Base-by-base conservation (phyloP, 2,113 vertebrate species). In the Onychostoma macrolepis region DNA sequence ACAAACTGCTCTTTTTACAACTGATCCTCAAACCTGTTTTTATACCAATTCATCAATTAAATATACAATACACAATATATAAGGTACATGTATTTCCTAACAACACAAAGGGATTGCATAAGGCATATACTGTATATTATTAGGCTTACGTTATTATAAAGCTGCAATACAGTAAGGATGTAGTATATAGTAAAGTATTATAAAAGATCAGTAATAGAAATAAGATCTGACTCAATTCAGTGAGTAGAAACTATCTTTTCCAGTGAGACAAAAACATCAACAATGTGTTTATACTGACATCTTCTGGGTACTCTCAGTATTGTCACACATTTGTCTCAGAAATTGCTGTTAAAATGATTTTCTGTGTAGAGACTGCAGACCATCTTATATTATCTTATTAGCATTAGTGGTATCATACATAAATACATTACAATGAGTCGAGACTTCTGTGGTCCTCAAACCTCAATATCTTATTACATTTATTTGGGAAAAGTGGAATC, bases 241-340 rank as follows among this genome's bases (percentile, higher is more conserved):
- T 19, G 26, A 77, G 3, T 19, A 30, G 17, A 71, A 19, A 41
- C 21, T 28, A 50, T 41, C 0, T 80, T 38, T 56, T 58, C 2
- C 12, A 26, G 50, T 4, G 17, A 3, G 11, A 30, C 48, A 41
- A 15, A 53, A 50, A 24, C n/a, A 8, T 26, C 7, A 83, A 24
- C 65, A 36, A 65, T 90, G 92, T 88, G 93, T 82, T 48, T 65
- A 92, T 83, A 89, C 83, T 87, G 95, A 91, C 95, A 93, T 89
- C 95, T 95, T 89, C 91, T 95, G 95, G 94, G 67, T 4, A 12
- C 4, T 41, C 30, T 41, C 33, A 61, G 43, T 50, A 78, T 4
- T 82, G 43, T 50, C 6, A 30, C 0, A 5, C 38, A 43, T 1
- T 4, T 28, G 2, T 17, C 21, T 12, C 19, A 30, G 24, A 26